Evolutionary conservation across 2,113 vertebrate species (phyloP).

Genomic region (Physeter macrocephalus): DNA sequence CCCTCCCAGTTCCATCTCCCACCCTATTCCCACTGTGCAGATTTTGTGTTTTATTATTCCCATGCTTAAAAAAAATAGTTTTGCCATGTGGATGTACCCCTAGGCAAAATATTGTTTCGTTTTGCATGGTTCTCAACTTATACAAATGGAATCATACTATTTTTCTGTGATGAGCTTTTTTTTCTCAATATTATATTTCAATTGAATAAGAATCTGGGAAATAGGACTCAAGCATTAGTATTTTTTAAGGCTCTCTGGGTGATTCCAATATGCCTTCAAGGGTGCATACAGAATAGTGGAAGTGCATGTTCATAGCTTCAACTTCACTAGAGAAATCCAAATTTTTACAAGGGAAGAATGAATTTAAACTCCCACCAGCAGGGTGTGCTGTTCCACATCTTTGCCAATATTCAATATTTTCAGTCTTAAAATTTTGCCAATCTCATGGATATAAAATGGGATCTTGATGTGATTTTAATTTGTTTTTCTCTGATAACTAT

Average conservation of each 20-base stretch:
- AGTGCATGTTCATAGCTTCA: neutral
- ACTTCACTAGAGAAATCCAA: neutral
- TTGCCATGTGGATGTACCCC: neutral
- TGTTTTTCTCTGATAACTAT: neutral
- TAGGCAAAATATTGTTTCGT: neutral
- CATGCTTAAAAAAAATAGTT: neutral
- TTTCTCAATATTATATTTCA: neutral
- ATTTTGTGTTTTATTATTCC: neutral
- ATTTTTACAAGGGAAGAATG: neutral
- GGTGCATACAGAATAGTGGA: neutral
- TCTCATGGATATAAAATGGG: neutral
- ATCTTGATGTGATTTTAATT: slow-evolving; percentile 11
- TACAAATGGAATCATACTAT: neutral
- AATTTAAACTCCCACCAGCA: slow-evolving; percentile 27
- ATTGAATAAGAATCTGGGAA: neutral
- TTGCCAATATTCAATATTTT: neutral
- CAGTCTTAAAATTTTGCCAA: neutral
- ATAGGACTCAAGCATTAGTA: neutral
- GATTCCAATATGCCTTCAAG: neutral
- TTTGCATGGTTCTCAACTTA: neutral
- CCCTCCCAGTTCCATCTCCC: neutral
- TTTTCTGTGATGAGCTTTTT: neutral
- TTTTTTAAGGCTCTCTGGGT: neutral
- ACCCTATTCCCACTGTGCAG: neutral
- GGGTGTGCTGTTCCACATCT: slow-evolving; percentile 6